A percentile compares a stretch with the other conserved stretches of the same genome.
Evolutionary conservation across 1,140 invertebrate species (phyloP).

Genomic region (Stenopsyche tienmushanensis): DNA sequence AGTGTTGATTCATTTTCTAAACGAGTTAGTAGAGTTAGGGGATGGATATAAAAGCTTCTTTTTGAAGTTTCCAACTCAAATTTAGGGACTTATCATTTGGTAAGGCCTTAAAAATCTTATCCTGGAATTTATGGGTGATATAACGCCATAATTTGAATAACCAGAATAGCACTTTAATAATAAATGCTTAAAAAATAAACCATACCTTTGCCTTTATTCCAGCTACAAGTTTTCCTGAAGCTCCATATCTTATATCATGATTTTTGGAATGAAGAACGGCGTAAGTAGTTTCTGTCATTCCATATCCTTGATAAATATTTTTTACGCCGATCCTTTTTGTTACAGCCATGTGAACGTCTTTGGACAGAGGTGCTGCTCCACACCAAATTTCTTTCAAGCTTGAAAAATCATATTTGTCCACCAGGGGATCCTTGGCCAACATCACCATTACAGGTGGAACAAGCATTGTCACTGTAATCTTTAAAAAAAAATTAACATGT

Average conservation of each 20-base stretch:
- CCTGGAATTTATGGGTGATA: too few relatives aligned
- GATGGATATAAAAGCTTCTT: too few relatives aligned
- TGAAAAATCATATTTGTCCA: constrained; percentile 50
- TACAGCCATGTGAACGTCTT: constrained; percentile 47
- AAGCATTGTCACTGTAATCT: constrained; percentile 32
- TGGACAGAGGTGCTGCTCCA: constrained; percentile 56
- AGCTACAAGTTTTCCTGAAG: constrained; percentile 41
- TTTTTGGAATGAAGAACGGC: constrained; percentile 43
- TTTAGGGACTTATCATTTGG: too few relatives aligned
- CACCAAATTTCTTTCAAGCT: constrained; percentile 49
- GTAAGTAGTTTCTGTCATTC: constrained; percentile 58
- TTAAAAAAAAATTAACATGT: too few relatives aligned
- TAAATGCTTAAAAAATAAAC: too few relatives aligned
- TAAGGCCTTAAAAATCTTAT: too few relatives aligned
- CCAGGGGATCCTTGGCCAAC: constrained; percentile 51
- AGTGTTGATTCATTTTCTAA: too few relatives aligned
- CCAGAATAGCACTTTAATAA: too few relatives aligned
- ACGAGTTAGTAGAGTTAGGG: too few relatives aligned
- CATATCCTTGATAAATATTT: constrained; percentile 54
- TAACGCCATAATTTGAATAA: too few relatives aligned
- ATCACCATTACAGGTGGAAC: constrained; percentile 55
- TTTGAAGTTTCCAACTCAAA: too few relatives aligned
- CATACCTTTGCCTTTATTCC: constrained; percentile 45
- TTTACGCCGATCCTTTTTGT: constrained; percentile 48
- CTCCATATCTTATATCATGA: constrained; percentile 38